Base-by-base conservation (phyloP, 92 coral and sea anemone genomes). In the Paramuricea clavata region DNA sequence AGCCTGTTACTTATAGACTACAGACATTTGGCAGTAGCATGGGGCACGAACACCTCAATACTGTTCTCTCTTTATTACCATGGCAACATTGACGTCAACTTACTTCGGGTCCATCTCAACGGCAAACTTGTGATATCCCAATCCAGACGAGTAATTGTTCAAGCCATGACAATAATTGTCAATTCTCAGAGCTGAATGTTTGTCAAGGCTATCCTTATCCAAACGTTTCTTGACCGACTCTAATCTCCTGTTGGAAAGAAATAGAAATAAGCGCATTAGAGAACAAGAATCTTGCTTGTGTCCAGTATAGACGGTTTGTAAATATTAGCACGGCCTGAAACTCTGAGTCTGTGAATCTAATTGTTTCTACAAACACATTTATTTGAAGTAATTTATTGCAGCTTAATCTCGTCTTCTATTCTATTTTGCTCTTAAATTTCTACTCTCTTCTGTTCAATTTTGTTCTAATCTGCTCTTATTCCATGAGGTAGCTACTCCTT, bases 81-180 rank as follows among this genome's bases (percentile, higher is more conserved):
- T 72, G 52, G 19, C 31, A 6, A 72, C 36, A 7, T 3, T 23
- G 9, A 50, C 49, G 21, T 28, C 67, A 34, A 79, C 84, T 79
- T 79, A 79, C 84, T 79, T 79, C n/a, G 84, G 84, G 23, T 79
- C 84, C 73, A 79, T 59, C 36, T 79, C 84, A 25, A 79, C 84
- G 43, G 84, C 84, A 61, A 79, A 79, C 39, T 79, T 79, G 60
- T 79, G 84, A 41, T 79, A 79, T 15, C 84, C 84, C 84, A 79
- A 60, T 64, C 84, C 84, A 60, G 84, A 79, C 36, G 84, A 79
- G 23, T 79, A 79, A 43, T 79, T 79, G 59, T 79, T 79, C 56
- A 79, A 60, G 36, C 84, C 84, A 59, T 79, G 84, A 35, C 84
- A 59, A 41, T 59, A 79, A 41, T 59, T 79, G 34, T 62, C 72